Percentiles rank a stretch among this genome's conserved stretches.
Conservation (phyloP, 2,888 invertebrate genomes). For the Nebria brevicollis region DNA sequence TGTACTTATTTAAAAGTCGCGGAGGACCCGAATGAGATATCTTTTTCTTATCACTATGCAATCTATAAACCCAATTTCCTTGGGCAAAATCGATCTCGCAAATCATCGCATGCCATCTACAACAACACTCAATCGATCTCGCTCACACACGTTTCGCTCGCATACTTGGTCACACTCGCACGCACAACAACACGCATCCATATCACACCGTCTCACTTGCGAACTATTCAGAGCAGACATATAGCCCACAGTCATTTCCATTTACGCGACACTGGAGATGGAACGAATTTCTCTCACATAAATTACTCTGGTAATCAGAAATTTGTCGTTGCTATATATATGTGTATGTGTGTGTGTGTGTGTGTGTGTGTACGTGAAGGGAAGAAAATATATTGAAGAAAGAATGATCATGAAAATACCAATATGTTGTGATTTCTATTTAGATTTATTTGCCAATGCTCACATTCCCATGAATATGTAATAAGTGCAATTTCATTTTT, state of each 20-base stretch:
- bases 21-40: slow-evolving; percentile 17
- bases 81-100: slow-evolving; percentile 59
- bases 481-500: no score
- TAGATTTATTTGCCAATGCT: neutral
- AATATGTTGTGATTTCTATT: neutral
- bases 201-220: neutral
- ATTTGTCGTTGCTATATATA: slow-evolving; percentile 30
- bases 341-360: no score
- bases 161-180: slow-evolving; percentile 11
- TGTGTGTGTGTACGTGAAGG: neutral
- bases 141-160: slow-evolving; percentile 11
- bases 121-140: slow-evolving; percentile 26
- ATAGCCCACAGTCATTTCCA: slow-evolving; percentile 44
- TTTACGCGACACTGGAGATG: slow-evolving; percentile 35
- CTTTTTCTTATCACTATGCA: slow-evolving; percentile 52
- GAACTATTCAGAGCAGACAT: slow-evolving; percentile 23
- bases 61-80: slow-evolving; percentile 63
- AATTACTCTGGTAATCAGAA: slow-evolving; percentile 43
- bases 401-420: neutral
- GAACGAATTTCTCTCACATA: slow-evolving; percentile 42
- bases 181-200: neutral
- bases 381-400: slow-evolving; percentile 8
- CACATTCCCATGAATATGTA: neutral
- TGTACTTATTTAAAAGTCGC: slow-evolving; percentile 21
- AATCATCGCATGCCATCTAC: slow-evolving; percentile 57